Evolutionary conservation across 2,113 vertebrate species (phyloP).

Genomic region (chimpanzee (Pan troglodytes)): NHGRI_mPanTro3-v2.1_pri NC_072402.2:6695501-6696000

Average conservation of each 20-base stretch:
- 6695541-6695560: too few relatives aligned
- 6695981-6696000: background rate
- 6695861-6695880: background rate
- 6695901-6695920: background rate
- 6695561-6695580: background rate
- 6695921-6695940: background rate
- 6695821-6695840: background rate
- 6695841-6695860: background rate
- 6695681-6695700: too few relatives aligned
- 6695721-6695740: background rate
- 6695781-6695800: background rate
- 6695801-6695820: background rate
- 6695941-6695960: background rate
- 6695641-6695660: background rate
- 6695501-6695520: background rate
- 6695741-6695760: too few relatives aligned
- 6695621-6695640: background rate
- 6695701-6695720: background rate
- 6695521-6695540: background rate
- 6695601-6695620: background rate
- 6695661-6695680: background rate
- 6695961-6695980: too few relatives aligned
- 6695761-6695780: rapidly evolving
- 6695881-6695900: background rate
- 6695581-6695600: background rate